Percentiles rank a stretch among this genome's conserved stretches.
These are phyloP conservation scores for Drosophila conformis DNA, from an alignment of 2,888 invertebrate genomes.

Conservation along the genomic window DNA sequence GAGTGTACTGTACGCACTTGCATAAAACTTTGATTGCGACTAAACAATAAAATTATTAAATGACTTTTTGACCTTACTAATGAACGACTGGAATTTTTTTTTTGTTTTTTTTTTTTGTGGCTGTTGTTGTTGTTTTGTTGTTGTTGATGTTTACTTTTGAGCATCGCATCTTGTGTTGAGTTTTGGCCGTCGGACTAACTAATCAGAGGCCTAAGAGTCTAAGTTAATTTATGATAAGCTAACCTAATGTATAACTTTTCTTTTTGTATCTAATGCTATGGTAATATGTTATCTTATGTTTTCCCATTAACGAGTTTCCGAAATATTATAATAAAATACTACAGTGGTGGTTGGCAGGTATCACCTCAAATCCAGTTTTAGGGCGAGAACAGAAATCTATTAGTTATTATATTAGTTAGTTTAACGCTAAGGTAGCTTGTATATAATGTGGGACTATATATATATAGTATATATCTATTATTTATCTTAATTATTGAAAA, in stretches of 20 bases:
- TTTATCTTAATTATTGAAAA: constrained; percentile 55
- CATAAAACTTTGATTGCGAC: constrained; percentile 11
- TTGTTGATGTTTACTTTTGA: constrained; percentile 11
- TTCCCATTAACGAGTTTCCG: constrained; percentile 19
- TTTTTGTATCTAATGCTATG: constrained; percentile 13
- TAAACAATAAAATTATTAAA: constrained; percentile 12
- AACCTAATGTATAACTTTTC: constrained; percentile 18
- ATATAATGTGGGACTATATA: constrained; percentile 32
- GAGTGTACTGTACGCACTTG: constrained; percentile 21
- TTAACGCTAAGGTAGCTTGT: constrained; percentile 35
- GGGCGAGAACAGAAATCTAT: constrained; percentile 34
- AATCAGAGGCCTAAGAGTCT: constrained; percentile 25
- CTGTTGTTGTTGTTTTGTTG: constrained; percentile 15
- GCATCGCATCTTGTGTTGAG: constrained; percentile 6
- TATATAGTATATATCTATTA: constrained; percentile 24
- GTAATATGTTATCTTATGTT: neutral
- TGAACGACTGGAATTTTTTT: neutral
- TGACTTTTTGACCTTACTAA: constrained; percentile 13
- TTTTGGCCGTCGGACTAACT: neutral
- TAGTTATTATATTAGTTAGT: constrained; percentile 29
- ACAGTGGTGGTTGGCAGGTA: constrained; percentile 10
- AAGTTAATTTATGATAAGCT: constrained; percentile 13
- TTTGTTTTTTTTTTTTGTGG: neutral
- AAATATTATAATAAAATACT: constrained; percentile 25
- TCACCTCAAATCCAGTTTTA: constrained; percentile 14